Conservation (phyloP, 2,797 vertebrate genomes). For the Cyclura pinguis region DNA sequence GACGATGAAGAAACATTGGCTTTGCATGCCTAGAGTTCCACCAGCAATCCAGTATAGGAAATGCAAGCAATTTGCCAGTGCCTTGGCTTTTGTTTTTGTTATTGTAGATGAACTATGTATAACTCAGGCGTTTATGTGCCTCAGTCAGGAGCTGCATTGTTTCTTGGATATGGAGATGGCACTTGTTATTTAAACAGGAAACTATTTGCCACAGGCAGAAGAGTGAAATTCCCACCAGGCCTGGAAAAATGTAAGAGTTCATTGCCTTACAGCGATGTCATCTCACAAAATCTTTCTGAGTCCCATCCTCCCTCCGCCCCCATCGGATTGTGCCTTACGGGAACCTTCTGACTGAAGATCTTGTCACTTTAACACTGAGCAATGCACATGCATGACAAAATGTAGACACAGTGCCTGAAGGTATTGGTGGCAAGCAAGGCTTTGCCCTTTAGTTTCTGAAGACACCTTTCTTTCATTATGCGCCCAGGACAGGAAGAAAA, state of each 20-base stretch:
- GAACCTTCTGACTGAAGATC: constrained; percentile 86
- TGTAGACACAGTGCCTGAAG: constrained; percentile 90
- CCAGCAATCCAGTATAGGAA: background rate
- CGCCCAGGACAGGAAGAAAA: constrained; percentile 82
- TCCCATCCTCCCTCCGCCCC: constrained; percentile 55
- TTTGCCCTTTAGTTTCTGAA: constrained; percentile 88
- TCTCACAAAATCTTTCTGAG: constrained; percentile 81
- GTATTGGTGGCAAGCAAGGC: constrained; percentile 84
- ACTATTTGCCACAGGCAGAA: constrained; percentile 81
- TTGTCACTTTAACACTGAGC: constrained; percentile 92
- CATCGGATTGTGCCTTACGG: constrained; percentile 83
- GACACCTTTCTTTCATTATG: constrained; percentile 93
- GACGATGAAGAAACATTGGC: constrained; percentile 18
- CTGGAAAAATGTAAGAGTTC: constrained; percentile 80
- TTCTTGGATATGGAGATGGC: constrained; percentile 78
- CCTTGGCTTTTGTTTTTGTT: constrained; percentile 51
- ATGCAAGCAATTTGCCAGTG: constrained; percentile 42
- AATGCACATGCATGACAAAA: constrained; percentile 95
- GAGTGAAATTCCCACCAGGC: constrained; percentile 84
- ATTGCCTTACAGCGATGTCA: constrained; percentile 88
- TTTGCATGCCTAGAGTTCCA: constrained; percentile 13
- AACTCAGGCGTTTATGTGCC: constrained; percentile 80
- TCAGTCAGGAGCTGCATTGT: constrained; percentile 72
- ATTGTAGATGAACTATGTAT: constrained; percentile 61
- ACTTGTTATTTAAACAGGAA: constrained; percentile 77